These are phyloP conservation scores for Nymphalis c-album DNA, from an alignment of 2,888 invertebrate species.

Conservation along the genomic window DNA sequence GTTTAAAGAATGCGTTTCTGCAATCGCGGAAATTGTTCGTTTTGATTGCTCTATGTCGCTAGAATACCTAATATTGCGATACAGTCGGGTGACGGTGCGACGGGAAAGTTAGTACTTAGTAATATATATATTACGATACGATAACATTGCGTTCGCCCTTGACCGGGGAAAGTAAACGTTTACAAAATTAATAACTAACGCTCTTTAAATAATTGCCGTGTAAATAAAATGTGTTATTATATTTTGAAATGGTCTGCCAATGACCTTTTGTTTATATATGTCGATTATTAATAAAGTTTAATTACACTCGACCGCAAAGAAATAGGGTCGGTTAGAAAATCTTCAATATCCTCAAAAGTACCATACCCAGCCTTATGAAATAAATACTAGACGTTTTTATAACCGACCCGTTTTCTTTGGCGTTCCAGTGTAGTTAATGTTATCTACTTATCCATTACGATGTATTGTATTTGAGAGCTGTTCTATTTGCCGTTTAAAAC, in stretches of 20 bases:
- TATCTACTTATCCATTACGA: no score
- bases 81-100: conserved; percentile 23
- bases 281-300: no score
- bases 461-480: no score
- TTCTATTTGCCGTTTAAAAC: no score
- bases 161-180: conserved; percentile 27
- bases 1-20: conserved; percentile 25
- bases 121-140: conserved; percentile 6
- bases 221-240: background rate
- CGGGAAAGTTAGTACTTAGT: conserved; percentile 21
- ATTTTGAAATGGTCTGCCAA: background rate
- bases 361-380: no score
- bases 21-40: conserved; percentile 32
- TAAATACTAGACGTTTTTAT: no score
- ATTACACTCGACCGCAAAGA: no score
- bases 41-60: conserved; percentile 31
- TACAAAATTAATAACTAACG: background rate
- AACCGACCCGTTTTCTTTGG: no score
- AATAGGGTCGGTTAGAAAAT: no score
- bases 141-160: conserved; percentile 21
- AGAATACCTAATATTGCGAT: conserved; percentile 26
- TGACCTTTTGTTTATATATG: no score
- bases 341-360: no score
- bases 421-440: no score
- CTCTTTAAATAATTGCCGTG: background rate